Conservation (phyloP, 2,113 vertebrate species). For the Bostrychus sinensis region DNA sequence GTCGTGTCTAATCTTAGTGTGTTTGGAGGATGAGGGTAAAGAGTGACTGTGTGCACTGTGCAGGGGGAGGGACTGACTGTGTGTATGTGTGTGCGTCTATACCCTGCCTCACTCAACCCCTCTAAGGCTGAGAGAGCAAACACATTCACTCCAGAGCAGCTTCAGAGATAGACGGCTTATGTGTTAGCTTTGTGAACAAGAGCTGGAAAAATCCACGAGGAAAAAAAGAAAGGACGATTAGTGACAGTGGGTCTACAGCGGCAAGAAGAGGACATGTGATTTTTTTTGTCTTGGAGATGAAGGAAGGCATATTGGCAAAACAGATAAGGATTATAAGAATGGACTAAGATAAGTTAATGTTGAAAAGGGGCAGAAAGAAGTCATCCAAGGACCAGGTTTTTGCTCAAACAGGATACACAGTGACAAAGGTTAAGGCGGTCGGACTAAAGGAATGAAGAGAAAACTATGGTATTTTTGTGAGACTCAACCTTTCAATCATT, state of each 20-base stretch:
- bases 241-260: constrained; percentile 41
- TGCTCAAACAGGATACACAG: constrained; percentile 14
- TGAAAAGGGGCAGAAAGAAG: constrained; percentile 7
- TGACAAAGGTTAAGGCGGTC: constrained; percentile 19
- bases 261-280: constrained; percentile 37
- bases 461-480: constrained; percentile 35
- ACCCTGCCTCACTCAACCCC: constrained; percentile 71
- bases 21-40: constrained; percentile 24
- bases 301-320: constrained; percentile 3
- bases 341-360: constrained; percentile 16
- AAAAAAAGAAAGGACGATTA: constrained; percentile 52
- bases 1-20: constrained; percentile 47
- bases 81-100: too few species aligned
- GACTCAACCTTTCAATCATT: constrained; percentile 12
- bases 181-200: constrained; percentile 63
- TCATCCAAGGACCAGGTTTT: constrained; percentile 34
- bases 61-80: constrained; percentile 63
- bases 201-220: constrained; percentile 65
- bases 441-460: constrained; percentile 28
- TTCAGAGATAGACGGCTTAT: constrained; percentile 44
- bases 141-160: constrained; percentile 57
- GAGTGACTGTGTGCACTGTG: constrained; percentile 18
- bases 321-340: constrained; percentile 15
- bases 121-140: constrained; percentile 53
- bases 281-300: constrained; percentile 45